Percentiles rank a stretch among this genome's conserved stretches.
Conservation (phyloP, 2,888 invertebrate genomes). For the Icerya purchasi region DNA sequence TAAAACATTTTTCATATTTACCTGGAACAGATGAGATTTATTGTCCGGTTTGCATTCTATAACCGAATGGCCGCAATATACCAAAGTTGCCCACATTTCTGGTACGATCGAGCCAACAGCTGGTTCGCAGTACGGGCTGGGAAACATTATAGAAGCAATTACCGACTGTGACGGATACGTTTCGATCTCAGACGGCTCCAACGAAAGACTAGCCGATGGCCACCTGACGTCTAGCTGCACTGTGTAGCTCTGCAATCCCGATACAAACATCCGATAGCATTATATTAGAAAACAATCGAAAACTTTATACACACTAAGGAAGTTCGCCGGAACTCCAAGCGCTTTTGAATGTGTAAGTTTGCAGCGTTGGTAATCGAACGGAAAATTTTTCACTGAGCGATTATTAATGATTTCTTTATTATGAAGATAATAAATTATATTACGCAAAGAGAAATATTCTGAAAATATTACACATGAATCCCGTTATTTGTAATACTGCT, state of each 20-base stretch:
- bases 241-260: slow-evolving; percentile 17
- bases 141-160: slow-evolving; percentile 50
- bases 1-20: neutral
- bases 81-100: slow-evolving; percentile 54
- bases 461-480: no score
- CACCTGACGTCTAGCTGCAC: slow-evolving; percentile 48
- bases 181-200: slow-evolving; percentile 52
- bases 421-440: no score
- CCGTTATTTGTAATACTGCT: no score
- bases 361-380: no score
- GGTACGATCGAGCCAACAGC: slow-evolving; percentile 29
- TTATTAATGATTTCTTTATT: no score
- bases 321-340: no score
- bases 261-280: no score
- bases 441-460: no score
- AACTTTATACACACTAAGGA: no score
- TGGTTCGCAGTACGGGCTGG: slow-evolving; percentile 37
- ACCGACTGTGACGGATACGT: slow-evolving; percentile 59
- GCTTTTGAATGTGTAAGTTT: no score
- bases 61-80: slow-evolving; percentile 46
- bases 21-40: slow-evolving; percentile 24
- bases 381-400: no score
- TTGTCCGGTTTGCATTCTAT: slow-evolving; percentile 41
- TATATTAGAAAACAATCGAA: no score
- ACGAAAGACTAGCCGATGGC: slow-evolving; percentile 48